A percentile compares a stretch with the other conserved stretches of the same genome.
phyloP scores from a whole-genome alignment of 2,113 vertebrate species.

The Gopherus flavomarginatus region DNA sequence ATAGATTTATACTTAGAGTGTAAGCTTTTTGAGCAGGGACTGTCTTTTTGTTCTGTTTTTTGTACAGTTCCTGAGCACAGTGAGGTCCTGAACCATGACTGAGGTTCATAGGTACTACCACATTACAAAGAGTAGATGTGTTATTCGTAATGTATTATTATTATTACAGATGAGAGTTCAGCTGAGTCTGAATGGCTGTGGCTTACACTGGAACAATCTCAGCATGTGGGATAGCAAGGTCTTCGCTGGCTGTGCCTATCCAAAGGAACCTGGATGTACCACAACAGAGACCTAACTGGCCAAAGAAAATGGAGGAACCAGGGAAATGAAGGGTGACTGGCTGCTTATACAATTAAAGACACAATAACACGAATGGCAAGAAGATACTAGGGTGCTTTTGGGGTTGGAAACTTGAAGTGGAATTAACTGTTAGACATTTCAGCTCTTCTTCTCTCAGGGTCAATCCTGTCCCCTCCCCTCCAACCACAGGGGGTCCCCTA shows the following conservation, averaged over 20 bases:
- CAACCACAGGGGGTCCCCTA: not conserved
- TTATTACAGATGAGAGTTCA: not conserved
- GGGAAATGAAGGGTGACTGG: not conserved
- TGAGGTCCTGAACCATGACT: not conserved
- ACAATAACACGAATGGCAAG: not conserved
- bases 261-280: not conserved
- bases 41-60: not conserved
- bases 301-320: not conserved
- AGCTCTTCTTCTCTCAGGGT: not conserved
- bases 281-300: fast-evolving
- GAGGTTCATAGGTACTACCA: not conserved
- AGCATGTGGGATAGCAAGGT: not conserved
- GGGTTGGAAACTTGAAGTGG: conserved; percentile 9
- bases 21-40: too few species aligned
- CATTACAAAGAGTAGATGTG: not conserved
- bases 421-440: not conserved
- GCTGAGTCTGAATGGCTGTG: not conserved
- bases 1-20: too few species aligned
- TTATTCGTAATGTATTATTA: not conserved
- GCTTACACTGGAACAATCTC: not conserved
- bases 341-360: not conserved
- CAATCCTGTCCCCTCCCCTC: not conserved
- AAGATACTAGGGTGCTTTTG: not conserved
- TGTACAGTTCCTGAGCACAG: fast-evolving
- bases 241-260: not conserved